phyloP scores from a whole-genome alignment of 2,888 invertebrate species.

The Brachynemurus nebulosus region DNA sequence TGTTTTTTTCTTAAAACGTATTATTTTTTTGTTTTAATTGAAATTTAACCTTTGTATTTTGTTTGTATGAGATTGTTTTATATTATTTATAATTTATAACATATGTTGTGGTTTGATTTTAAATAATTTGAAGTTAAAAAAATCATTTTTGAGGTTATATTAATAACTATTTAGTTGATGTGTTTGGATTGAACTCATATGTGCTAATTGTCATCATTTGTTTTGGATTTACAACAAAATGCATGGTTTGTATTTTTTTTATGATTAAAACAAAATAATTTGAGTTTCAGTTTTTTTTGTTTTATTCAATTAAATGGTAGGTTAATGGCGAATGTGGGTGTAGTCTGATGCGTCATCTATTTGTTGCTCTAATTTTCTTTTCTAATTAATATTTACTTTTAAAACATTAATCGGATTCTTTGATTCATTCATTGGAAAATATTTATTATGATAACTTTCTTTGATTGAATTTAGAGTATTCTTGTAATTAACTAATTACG shows the following conservation, averaged over 20 bases:
- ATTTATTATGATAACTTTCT: too few species aligned
- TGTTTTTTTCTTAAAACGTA: too few species aligned
- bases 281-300: too few species aligned
- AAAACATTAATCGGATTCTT: too few species aligned
- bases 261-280: too few species aligned
- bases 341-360: constrained; percentile 1
- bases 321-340: constrained; percentile 1
- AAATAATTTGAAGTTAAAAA: neutral
- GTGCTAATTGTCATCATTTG: neutral
- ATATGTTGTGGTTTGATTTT: constrained; percentile 1
- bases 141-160: neutral
- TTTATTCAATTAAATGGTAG: neutral
- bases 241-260: neutral
- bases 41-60: neutral
- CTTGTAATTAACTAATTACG: too few species aligned
- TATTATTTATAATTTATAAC: neutral
- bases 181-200: neutral
- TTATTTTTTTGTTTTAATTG: too few species aligned
- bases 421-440: too few species aligned
- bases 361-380: neutral
- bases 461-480: too few species aligned
- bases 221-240: neutral
- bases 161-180: neutral
- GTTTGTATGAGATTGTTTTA: neutral
- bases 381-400: neutral